phyloP scores from a whole-genome alignment of 2,888 invertebrate genomes.

The Eilema griseolum region DNA sequence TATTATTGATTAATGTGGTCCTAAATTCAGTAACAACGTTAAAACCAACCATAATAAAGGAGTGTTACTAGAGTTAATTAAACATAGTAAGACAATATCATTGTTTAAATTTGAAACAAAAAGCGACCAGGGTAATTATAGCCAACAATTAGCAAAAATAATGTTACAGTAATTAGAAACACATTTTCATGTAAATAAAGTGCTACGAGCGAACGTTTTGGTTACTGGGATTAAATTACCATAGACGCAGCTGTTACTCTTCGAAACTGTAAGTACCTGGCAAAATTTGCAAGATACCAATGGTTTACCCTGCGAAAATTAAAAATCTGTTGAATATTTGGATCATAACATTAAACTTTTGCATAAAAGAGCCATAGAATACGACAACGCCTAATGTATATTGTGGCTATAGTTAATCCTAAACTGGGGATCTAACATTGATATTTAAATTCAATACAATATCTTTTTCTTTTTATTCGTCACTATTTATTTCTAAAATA shows the following conservation, averaged over 20 bases:
- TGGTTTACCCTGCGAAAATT: neutral
- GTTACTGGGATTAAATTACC: constrained; percentile 4
- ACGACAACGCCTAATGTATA: neutral
- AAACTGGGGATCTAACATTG: no score
- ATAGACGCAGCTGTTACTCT: constrained; percentile 1
- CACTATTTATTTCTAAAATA: neutral
- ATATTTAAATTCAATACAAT: no score
- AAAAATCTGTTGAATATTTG: constrained; percentile 1
- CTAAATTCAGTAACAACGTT: neutral
- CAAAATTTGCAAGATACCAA: neutral
- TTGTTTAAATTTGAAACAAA: neutral
- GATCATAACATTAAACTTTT: neutral
- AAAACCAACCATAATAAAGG: neutral
- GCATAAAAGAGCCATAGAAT: neutral
- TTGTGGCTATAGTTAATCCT: no score
- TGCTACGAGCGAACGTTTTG: neutral
- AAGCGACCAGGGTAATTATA: neutral
- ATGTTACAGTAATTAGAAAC: neutral
- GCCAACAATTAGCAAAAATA: neutral
- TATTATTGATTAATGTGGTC: neutral
- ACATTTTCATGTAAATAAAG: constrained; percentile 4
- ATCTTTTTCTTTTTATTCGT: neutral
- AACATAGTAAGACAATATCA: neutral
- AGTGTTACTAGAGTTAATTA: neutral
- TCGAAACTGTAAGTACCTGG: neutral